Evolutionary conservation across 2,888 invertebrate species (phyloP), one percentile per base, ranked within the genome.

Genomic region (Drosophila mettleri): DNA sequence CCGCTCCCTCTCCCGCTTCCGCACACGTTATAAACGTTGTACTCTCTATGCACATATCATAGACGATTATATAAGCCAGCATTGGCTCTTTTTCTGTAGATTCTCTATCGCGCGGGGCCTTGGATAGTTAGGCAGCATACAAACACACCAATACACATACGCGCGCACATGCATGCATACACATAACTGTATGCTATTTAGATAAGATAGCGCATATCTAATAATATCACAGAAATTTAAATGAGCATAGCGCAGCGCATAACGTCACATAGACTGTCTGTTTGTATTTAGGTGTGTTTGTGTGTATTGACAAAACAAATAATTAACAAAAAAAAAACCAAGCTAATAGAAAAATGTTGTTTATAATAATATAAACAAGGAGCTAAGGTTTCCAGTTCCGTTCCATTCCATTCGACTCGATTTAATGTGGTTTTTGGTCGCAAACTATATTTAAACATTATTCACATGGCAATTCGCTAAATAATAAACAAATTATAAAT

Each of bases 401-500:
- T 69, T 62, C 46, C 51, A 34, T 48, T 52, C 36, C 16, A 43
- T 43, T 27, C 24, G 5, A 57, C 45, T 41, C 14, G 48, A 45
- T 39, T 55, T 27, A n/a, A n/a, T n/a, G n/a, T n/a, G 16, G 41
- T 69, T 46, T 72, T 69, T 71, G 64, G 57, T 22, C 22, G 43
- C 8, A 60, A 65, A 65, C 63, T 73, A 80, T 66, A 80, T 80
- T 83, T 83, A 77, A 73, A 77, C 73, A 80, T 86, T 84, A 74
- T 77, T 83, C 86, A 78, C 80, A n/a, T 65, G 69, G 60, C 65
- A 72, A 81, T 86, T 81, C 10, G 78, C 79, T 74, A 75, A 83
- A 78, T 81, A 86, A 83, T 81, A 86, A 83, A 83, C 82, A 84
- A 83, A 86, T 81, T 86, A 83, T 86, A 86, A 84, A 83, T 83